Evolutionary conservation across 2,888 invertebrate species (phyloP).

Genomic region (Adela reaumurella): DNA sequence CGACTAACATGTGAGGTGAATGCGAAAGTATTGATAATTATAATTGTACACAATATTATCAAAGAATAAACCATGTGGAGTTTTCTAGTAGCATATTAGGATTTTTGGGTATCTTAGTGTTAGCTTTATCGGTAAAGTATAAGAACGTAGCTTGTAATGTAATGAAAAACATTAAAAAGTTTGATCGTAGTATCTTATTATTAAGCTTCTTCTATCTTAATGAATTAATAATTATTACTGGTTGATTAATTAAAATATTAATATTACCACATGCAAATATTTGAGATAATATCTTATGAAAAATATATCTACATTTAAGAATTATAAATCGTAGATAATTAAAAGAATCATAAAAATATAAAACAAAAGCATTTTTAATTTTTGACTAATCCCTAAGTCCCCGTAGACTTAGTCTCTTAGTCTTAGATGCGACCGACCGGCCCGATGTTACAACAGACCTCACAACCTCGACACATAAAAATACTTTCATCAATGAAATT

Average conservation of each 20-base stretch:
- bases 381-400: slow-evolving; percentile 22
- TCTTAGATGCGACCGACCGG: not conserved
- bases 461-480: too few species aligned
- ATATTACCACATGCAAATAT: slow-evolving; percentile 58
- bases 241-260: slow-evolving; percentile 56
- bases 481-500: too few species aligned
- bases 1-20: slow-evolving; percentile 45
- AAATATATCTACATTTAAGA: slow-evolving; percentile 58
- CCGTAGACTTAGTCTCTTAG: slow-evolving; percentile 16
- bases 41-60: slow-evolving; percentile 36
- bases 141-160: slow-evolving; percentile 55
- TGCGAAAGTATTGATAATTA: slow-evolving; percentile 41
- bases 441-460: too few species aligned
- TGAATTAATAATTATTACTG: slow-evolving; percentile 55
- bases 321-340: slow-evolving; percentile 60
- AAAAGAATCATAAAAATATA: slow-evolving; percentile 57
- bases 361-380: slow-evolving; percentile 53
- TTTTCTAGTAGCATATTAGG: slow-evolving; percentile 53
- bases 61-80: slow-evolving; percentile 41
- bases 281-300: slow-evolving; percentile 57
- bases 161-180: slow-evolving; percentile 37
- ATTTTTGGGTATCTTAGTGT: slow-evolving; percentile 58
- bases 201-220: slow-evolving; percentile 58
- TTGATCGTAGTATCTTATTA: slow-evolving; percentile 56
- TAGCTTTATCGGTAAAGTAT: slow-evolving; percentile 52